These are phyloP conservation scores for Drosophila algonquin DNA, from an alignment of 2,888 invertebrate genomes.

Conservation along the genomic window DNA sequence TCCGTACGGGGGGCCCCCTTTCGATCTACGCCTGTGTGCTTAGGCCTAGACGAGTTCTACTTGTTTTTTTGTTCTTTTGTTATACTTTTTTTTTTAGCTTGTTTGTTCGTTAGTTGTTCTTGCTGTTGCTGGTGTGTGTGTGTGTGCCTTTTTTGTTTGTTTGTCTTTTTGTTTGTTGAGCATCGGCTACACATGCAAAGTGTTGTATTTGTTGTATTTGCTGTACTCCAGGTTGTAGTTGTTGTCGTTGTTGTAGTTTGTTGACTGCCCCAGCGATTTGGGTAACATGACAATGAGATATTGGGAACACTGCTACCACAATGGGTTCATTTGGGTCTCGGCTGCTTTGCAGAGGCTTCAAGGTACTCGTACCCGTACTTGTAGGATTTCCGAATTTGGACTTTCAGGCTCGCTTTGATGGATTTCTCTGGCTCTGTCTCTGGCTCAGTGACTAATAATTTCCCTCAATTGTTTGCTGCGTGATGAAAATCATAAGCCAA, in stretches of 20 bases:
- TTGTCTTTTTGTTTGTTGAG: conserved; percentile 44
- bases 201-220: conserved; percentile 66
- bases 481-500: conserved; percentile 36
- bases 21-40: conserved; percentile 45
- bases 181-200: conserved; percentile 68
- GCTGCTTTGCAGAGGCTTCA: conserved; percentile 17
- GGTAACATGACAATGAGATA: conserved; percentile 72
- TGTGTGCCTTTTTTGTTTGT: conserved; percentile 14
- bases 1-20: conserved; percentile 14
- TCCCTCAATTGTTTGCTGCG: conserved; percentile 29
- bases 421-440: conserved; percentile 19
- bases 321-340: conserved; percentile 62
- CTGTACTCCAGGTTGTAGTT: conserved; percentile 29
- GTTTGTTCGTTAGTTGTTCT: conserved; percentile 46
- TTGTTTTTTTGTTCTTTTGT: conserved; percentile 57
- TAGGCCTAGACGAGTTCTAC: conserved; percentile 74
- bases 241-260: conserved; percentile 33
- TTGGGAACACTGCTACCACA: conserved; percentile 61
- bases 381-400: conserved; percentile 23
- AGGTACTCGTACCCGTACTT: background rate
- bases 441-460: conserved; percentile 20
- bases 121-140: conserved; percentile 42
- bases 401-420: background rate
- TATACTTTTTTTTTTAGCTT: conserved; percentile 46
- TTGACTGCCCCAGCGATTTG: conserved; percentile 54